Conservation (phyloP, 1,140 invertebrate species). For the Thaumatotibia leucotreta region DNA sequence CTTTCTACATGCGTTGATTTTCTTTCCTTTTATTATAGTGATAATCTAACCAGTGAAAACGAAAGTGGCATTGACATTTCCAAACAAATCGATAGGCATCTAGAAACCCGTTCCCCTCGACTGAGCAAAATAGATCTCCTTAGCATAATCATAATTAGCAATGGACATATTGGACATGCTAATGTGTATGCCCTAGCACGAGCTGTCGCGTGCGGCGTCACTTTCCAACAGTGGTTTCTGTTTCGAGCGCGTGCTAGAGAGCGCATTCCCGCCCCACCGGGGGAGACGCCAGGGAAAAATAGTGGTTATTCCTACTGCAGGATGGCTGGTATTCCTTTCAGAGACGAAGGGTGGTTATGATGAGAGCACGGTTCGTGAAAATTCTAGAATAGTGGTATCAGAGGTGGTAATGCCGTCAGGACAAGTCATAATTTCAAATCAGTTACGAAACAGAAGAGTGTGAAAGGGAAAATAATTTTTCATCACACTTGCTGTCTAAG, state of each 20-base stretch:
- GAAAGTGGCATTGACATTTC: not conserved
- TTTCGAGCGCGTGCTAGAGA: conserved; percentile 58
- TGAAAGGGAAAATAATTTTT: too few species aligned
- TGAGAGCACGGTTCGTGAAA: not conserved
- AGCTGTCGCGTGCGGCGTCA: conserved; percentile 56
- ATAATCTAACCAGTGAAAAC: too few species aligned
- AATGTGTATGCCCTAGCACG: conserved; percentile 39
- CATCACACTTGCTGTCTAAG: too few species aligned
- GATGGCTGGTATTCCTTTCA: not conserved
- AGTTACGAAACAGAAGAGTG: too few species aligned
- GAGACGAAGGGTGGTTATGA: not conserved
- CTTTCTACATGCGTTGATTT: not conserved
- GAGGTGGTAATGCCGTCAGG: not conserved
- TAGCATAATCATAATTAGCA: conserved; percentile 4
- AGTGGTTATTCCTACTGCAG: not conserved
- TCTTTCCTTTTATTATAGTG: too few species aligned
- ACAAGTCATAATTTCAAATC: too few species aligned
- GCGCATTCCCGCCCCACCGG: conserved; percentile 38
- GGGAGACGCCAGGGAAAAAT: conserved; percentile 16
- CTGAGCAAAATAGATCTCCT: conserved; percentile 6
- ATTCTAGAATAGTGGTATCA: not conserved
- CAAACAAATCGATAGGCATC: conserved; percentile 4
- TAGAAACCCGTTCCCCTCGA: conserved; percentile 7
- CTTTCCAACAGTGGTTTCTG: conserved; percentile 61
- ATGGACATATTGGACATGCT: conserved; percentile 35